These are phyloP conservation scores for Antheraea yamamai DNA, from an alignment of 2,888 invertebrate species.

Conservation along the genomic window DNA sequence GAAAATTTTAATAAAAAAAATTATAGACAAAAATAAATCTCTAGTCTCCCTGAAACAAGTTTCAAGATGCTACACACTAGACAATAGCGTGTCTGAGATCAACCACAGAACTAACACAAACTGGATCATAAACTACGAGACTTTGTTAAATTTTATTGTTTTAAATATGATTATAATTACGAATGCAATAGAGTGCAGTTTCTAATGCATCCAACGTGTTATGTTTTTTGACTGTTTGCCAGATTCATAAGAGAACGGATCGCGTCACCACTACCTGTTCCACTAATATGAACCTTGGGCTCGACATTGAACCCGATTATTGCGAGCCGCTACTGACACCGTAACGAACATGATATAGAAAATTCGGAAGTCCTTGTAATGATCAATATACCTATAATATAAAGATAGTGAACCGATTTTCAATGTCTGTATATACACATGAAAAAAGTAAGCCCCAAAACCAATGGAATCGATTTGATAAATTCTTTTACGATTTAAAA, in stretches of 20 bases:
- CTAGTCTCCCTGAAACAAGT: background rate
- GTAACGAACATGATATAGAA: constrained; percentile 19
- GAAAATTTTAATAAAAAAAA: background rate
- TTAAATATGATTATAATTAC: background rate
- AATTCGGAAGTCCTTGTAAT: background rate
- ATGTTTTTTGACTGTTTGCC: constrained; percentile 14
- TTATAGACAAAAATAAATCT: too few species aligned
- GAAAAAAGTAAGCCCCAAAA: too few species aligned
- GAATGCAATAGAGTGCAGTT: background rate
- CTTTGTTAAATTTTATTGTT: background rate
- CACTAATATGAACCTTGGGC: constrained; percentile 50
- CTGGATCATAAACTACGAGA: background rate
- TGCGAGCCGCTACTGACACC: constrained; percentile 33
- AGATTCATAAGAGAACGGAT: constrained; percentile 8
- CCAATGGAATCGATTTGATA: too few species aligned
- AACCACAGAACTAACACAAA: background rate
- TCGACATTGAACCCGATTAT: constrained; percentile 50
- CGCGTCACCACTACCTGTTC: constrained; percentile 42
- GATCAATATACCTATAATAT: background rate
- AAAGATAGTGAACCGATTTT: too few species aligned
- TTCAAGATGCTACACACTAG: background rate
- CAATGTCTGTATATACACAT: too few species aligned
- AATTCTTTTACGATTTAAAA: too few species aligned
- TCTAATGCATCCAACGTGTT: background rate
- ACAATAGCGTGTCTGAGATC: background rate